Evolutionary conservation across 2,797 vertebrate genomes (phyloP), one percentile per base, ranked within the genome.

Genomic region (Orientallactaga sibirica): DNA sequence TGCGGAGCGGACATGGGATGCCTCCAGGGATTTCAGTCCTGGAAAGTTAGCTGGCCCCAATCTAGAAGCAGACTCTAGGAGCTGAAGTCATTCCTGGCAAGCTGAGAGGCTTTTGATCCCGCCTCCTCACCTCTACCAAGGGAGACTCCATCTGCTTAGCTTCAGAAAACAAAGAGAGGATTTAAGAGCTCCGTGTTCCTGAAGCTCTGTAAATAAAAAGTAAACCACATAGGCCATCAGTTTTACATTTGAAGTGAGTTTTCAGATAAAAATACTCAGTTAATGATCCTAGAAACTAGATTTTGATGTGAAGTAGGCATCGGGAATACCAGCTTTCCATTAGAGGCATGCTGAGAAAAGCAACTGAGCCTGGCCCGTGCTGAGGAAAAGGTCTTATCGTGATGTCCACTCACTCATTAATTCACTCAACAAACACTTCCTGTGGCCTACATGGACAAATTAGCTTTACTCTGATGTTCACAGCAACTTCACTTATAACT

Each of bases 171-270:
- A 74, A 66, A 82, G 68, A 22, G 29, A 1, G 8, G 18, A 70
- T 88, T 70, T 76, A 71, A 83, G 20, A 88, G 15, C 20, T 52
- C 61, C 37, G 43, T 5, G 11, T 8, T 0, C 43, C 83, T 88
- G 18, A 94, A 67, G 3, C 71, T 82, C 41, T 74, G 1, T 77
- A 89, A 93, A 84, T 95, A 88, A 94, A 93, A 92, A 64, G 37
- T 66, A 78, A 95, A 91, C 19, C 7, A 4, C 16, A 82, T 75
- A 52, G 41, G 15, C 75, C 88, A 81, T 94, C 7, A 70, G 67
- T 87, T 77, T 88, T 75, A 96, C 15, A 64, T 82, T 41, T 78
- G 43, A 90, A 93, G 27, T 94, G 33, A 88, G 67, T 12, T 85
- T 93, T 94, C 62, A 79, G 24, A 25, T 86, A 55, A 25, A 93